Conservation (phyloP, 2,888 invertebrate species). For the Camponotus fellah region DNA sequence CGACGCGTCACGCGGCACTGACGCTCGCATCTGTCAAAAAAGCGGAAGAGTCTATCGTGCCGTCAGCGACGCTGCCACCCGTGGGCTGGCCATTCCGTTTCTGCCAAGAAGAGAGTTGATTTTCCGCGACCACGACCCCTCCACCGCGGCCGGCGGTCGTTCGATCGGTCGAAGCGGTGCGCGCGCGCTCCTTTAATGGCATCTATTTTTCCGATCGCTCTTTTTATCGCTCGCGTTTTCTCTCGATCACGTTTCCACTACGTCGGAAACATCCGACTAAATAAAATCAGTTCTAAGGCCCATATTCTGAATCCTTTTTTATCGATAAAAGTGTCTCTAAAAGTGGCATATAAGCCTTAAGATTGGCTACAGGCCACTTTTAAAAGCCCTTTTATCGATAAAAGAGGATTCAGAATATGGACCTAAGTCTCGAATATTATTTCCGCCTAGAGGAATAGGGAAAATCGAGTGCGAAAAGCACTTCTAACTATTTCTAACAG, state of each 20-base stretch:
- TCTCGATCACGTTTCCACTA: neutral
- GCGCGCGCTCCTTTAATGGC: slow-evolving; percentile 57
- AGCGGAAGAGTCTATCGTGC: slow-evolving; percentile 44
- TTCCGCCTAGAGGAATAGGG: neutral
- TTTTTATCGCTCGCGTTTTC: slow-evolving; percentile 18
- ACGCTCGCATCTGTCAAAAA: slow-evolving; percentile 50
- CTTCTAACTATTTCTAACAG: neutral
- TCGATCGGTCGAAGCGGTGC: slow-evolving; percentile 37
- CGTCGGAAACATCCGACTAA: slow-evolving; percentile 23
- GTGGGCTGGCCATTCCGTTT: slow-evolving; percentile 29
- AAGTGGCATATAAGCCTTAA: too few relatives aligned
- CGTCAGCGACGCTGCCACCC: slow-evolving; percentile 24
- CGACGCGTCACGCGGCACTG: slow-evolving; percentile 38
- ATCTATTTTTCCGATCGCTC: slow-evolving; percentile 47
- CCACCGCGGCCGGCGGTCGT: slow-evolving; percentile 31
- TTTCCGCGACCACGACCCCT: slow-evolving; percentile 41
- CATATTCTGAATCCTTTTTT: too few relatives aligned
- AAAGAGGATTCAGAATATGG: too few relatives aligned
- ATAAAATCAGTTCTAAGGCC: neutral
- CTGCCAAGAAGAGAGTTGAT: slow-evolving; percentile 47
- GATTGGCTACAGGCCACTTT: too few relatives aligned
- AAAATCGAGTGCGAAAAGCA: neutral
- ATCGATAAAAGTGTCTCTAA: too few relatives aligned
- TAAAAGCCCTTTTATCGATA: too few relatives aligned
- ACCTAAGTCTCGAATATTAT: neutral